phyloP scores from a whole-genome alignment of 1,140 invertebrate species.

The Heliothis subflexa region DNA sequence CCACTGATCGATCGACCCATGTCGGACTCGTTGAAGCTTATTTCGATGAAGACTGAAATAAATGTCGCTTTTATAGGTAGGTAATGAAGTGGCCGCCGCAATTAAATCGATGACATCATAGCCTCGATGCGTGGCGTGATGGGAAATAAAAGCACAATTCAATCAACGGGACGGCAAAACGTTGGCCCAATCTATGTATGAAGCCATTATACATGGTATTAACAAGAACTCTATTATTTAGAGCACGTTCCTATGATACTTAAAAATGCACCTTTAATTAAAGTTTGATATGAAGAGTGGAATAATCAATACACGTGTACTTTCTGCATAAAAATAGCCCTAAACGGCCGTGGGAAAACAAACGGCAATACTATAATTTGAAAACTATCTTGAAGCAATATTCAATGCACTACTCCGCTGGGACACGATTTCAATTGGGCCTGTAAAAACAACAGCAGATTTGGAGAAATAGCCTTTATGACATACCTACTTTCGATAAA shows the following conservation, averaged over 20 bases:
- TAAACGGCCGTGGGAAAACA: too few species aligned
- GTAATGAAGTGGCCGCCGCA: constrained; percentile 75
- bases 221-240: constrained; percentile 13
- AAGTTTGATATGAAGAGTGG: neutral
- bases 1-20: constrained; percentile 58
- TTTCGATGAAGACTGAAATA: constrained; percentile 58
- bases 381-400: too few species aligned
- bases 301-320: neutral
- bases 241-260: constrained; percentile 9
- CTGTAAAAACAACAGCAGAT: too few species aligned
- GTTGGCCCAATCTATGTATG: constrained; percentile 45
- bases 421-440: too few species aligned
- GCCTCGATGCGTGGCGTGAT: constrained; percentile 64
- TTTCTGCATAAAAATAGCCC: neutral
- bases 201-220: constrained; percentile 27
- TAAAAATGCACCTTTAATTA: neutral
- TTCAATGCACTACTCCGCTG: too few species aligned
- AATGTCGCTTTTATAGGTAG: constrained; percentile 67
- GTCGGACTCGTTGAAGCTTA: constrained; percentile 49
- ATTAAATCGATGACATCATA: constrained; percentile 83
- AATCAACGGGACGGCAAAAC: constrained; percentile 66
- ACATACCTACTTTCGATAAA: neutral
- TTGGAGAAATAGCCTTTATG: too few species aligned
- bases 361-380: too few species aligned
- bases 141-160: constrained; percentile 79